A percentile compares a stretch with the other conserved stretches of the same genome.
Conservation (phyloP, 53 echinoderm and acorn worm species). For the Mesocentrotus franciscanus region DNA sequence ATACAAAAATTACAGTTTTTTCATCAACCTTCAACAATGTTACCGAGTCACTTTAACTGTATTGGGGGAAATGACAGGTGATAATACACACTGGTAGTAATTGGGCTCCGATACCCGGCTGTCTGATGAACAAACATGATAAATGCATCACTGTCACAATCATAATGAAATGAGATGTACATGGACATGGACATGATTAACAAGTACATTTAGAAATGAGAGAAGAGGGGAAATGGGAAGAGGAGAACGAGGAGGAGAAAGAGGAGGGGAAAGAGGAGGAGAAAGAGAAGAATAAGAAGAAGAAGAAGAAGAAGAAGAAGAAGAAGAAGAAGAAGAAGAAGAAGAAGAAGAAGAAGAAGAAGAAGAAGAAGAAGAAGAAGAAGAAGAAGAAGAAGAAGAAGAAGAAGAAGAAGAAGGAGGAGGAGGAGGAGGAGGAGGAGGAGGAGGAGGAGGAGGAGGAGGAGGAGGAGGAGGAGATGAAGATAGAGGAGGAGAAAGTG, state of each 20-base stretch:
- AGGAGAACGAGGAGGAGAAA: background rate
- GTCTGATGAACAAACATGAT: constrained; percentile 1
- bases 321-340: background rate
- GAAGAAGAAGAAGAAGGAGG: background rate
- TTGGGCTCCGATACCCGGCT: background rate
- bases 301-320: background rate
- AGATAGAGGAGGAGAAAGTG: no score
- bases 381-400: background rate
- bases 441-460: no score
- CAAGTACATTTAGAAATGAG: no score
- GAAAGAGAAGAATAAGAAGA: background rate
- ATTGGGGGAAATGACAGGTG: background rate
- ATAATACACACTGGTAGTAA: background rate
- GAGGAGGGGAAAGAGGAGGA: background rate
- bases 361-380: no score
- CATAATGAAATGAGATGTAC: background rate
- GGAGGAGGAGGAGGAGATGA: no score
- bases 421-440: no score
- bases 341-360: no score
- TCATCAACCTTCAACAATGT: no score
- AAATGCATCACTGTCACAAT: background rate
- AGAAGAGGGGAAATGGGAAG: no score
- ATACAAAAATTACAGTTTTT: no score
- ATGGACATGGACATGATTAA: background rate
- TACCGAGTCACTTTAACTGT: background rate